These are phyloP conservation scores for Trinorchestia longiramus DNA, from an alignment of 1,140 invertebrate genomes.

Conservation along the genomic window DNA sequence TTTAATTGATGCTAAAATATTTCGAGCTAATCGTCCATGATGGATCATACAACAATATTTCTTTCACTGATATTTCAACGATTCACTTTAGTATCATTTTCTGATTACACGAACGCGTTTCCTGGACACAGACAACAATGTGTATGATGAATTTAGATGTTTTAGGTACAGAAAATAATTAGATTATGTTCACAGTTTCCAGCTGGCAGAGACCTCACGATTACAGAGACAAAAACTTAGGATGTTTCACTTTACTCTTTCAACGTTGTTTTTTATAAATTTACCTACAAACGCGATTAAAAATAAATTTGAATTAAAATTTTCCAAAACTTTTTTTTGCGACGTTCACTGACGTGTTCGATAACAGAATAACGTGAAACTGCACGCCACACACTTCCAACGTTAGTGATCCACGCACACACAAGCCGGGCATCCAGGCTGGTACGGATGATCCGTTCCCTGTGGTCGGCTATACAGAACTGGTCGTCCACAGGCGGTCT, in stretches of 20 bases:
- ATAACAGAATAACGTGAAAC: not conserved
- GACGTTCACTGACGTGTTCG: not conserved
- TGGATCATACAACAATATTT: no score
- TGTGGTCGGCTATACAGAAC: slow-evolving; percentile 24
- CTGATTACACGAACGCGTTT: not conserved
- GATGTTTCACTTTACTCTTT: not conserved
- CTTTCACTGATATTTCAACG: not conserved
- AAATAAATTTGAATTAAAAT: not conserved
- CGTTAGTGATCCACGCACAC: not conserved
- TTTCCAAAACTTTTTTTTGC: not conserved
- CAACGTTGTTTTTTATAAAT: not conserved
- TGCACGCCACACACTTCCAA: not conserved
- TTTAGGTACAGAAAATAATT: not conserved
- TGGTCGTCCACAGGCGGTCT: not conserved
- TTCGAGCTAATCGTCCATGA: no score
- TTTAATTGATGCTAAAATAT: no score
- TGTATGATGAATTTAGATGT: not conserved
- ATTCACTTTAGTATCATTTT: not conserved
- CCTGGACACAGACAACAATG: not conserved
- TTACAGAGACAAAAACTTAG: not conserved
- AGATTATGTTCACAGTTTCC: not conserved
- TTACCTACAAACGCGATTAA: not conserved
- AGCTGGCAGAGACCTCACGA: not conserved
- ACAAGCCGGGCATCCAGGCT: not conserved
- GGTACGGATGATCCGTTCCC: not conserved